Base-by-base conservation (phyloP, 2,888 invertebrate genomes). In the Ptilodon capucinus region DNA sequence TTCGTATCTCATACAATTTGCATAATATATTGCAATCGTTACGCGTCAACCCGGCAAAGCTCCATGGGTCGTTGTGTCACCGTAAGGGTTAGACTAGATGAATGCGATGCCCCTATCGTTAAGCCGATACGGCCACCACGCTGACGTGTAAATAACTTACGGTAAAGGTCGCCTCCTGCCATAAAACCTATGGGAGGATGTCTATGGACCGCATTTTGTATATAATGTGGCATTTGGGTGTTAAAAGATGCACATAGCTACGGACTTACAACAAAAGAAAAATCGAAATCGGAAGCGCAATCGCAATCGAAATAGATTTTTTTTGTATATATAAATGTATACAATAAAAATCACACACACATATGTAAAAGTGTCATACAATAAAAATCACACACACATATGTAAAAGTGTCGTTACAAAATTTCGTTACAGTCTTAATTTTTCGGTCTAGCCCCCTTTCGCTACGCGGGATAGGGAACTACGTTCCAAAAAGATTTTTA, bases 51-150 rank as follows among this genome's bases (percentile, higher is more conserved):
- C 67, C 64, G 62, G 62, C 58, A 69, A 66, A 73, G 78, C 77
- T 75, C 65, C 73, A 76, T 77, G 79, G 83, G 78, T 77, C 74
- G 81, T 76, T 79, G 79, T 73, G 72, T 69, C 72, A 71, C 71
- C 73, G 65, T 72, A 74, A 68, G 79, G 81, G 83, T 84, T 81
- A 81, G 79, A 77, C 78, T 73, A 80, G 86, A 88, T 81, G 78
- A 81, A 88, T 87, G 83, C 65, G 73, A 68, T 57, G 67, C 69
- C 68, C 57, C 67, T 78, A 80, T 79, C 69, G 54, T 70, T 74
- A 63, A 74, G 71, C 78, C 59, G 80, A 86, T 83, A 78, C 60
- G 66, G 52, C 59, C 55, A 52, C 66, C 68, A 73, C 74, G 76
- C 74, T 81, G 80, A 83, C 79, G 71, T 72, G 74, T 75, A 71